These are phyloP conservation scores for Papilio polyxenes DNA, from an alignment of 1,140 invertebrate species.

Conservation along the genomic window DNA sequence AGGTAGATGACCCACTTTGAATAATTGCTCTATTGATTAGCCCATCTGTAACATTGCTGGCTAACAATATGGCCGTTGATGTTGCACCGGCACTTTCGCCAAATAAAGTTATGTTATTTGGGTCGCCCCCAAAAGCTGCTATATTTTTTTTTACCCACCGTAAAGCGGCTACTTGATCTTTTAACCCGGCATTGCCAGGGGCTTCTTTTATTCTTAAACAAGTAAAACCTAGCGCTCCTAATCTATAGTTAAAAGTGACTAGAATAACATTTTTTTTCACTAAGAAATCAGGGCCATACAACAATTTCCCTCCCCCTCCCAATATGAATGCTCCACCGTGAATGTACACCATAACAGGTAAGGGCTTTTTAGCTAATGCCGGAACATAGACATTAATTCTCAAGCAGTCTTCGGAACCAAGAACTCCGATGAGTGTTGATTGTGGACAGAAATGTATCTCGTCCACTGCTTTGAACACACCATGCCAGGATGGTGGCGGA, in stretches of 20 bases:
- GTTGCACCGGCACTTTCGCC: conserved; percentile 77
- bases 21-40: conserved; percentile 79
- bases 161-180: conserved; percentile 82
- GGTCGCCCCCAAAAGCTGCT: conserved; percentile 76
- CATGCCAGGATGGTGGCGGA: conserved; percentile 68
- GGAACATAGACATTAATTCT: conserved; percentile 72
- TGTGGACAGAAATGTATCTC: conserved; percentile 64
- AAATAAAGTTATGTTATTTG: conserved; percentile 74
- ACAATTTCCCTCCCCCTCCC: conserved; percentile 80
- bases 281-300: conserved; percentile 83
- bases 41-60: conserved; percentile 63
- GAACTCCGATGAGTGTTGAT: conserved; percentile 43
- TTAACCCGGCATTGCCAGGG: conserved; percentile 82
- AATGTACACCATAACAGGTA: conserved; percentile 84
- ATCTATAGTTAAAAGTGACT: conserved; percentile 86
- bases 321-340: conserved; percentile 83
- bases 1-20: conserved; percentile 85
- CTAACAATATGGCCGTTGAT: conserved; percentile 65
- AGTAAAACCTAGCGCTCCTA: conserved; percentile 84
- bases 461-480: conserved; percentile 63
- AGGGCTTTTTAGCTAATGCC: conserved; percentile 52
- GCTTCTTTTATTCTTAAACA: conserved; percentile 82
- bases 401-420: conserved; percentile 71
- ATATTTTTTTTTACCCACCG: conserved; percentile 83
- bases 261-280: conserved; percentile 85